A percentile compares a stretch with the other conserved stretches of the same genome.
phyloP scores from a whole-genome alignment of 2,888 invertebrate genomes.

The Chalcis sispes region DNA sequence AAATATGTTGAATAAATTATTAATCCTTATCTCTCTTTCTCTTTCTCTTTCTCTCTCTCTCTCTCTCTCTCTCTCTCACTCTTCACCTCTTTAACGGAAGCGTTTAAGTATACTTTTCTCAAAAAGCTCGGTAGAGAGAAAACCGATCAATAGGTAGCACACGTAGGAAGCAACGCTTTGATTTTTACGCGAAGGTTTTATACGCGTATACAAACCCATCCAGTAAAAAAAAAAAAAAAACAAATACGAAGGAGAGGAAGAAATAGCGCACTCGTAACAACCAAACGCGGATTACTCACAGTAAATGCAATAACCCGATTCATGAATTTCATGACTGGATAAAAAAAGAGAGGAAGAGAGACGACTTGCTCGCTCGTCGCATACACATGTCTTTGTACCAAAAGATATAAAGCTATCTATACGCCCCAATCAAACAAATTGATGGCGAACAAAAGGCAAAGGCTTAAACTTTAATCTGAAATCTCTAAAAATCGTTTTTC shows the following conservation, averaged over 20 bases:
- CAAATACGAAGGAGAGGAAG: neutral
- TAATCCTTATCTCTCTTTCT: conserved; percentile 19
- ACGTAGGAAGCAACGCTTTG: too few species aligned
- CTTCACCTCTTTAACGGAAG: too few species aligned
- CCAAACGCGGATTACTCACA: conserved; percentile 41
- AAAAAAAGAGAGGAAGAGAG: neutral
- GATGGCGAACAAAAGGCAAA: conserved; percentile 3
- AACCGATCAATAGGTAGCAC: conserved; percentile 19
- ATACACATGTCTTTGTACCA: neutral
- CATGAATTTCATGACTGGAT: conserved; percentile 17
- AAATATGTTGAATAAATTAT: conserved; percentile 28
- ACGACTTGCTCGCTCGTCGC: neutral
- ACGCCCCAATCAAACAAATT: conserved; percentile 21
- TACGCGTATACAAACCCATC: neutral
- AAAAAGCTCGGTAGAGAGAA: neutral
- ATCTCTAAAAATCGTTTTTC: conserved; percentile 24
- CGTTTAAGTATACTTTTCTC: too few species aligned
- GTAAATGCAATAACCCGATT: conserved; percentile 34
- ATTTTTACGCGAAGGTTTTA: too few species aligned
- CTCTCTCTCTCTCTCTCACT: too few species aligned
- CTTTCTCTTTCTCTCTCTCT: conserved; percentile 14
- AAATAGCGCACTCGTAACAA: conserved; percentile 15
- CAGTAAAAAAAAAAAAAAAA: neutral
- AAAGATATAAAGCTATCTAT: neutral
- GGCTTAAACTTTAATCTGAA: conserved; percentile 22